A percentile compares a stretch with the other conserved stretches of the same genome.
Evolutionary conservation across 2,797 vertebrate species (phyloP).

Genomic region (Thunnus albacares): DNA sequence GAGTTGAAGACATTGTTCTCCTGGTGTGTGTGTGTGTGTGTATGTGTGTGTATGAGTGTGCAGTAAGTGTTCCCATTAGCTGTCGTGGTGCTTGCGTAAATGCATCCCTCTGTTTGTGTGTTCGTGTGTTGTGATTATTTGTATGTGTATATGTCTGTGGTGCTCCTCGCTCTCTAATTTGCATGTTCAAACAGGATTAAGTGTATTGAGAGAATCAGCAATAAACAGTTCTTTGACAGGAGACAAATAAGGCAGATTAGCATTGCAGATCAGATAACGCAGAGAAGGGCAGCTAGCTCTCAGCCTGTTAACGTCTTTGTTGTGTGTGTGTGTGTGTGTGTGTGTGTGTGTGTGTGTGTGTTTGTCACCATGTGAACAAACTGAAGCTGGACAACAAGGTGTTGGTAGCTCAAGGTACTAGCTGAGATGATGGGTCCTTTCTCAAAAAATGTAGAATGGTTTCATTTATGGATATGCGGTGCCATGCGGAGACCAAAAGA

Average conservation of each 20-base stretch:
- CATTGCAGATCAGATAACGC: constrained; percentile 67
- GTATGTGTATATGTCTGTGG: constrained; percentile 59
- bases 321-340: constrained; percentile 22
- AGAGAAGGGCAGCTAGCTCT: constrained; percentile 32
- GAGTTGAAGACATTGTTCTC: constrained; percentile 47
- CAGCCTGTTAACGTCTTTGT: constrained; percentile 37
- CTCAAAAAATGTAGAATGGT: background rate
- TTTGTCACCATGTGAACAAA: constrained; percentile 3
- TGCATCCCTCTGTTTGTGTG: constrained; percentile 33
- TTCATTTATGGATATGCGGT: background rate
- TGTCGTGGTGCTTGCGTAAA: constrained; percentile 20
- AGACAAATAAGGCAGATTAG: constrained; percentile 74
- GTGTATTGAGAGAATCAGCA: constrained; percentile 76
- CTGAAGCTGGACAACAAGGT: background rate
- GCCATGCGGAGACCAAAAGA: background rate
- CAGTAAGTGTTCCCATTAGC: constrained; percentile 11
- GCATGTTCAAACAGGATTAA: constrained; percentile 82
- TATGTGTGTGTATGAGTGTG: constrained; percentile 16
- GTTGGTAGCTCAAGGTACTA: background rate
- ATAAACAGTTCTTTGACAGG: constrained; percentile 74
- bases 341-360: constrained; percentile 10
- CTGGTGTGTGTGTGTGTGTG: constrained; percentile 30
- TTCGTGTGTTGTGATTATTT: constrained; percentile 26
- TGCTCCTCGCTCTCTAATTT: constrained; percentile 68
- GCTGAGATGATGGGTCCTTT: background rate